Conservation (phyloP, 2,888 invertebrate genomes). For the Orchesellides sinensis region DNA sequence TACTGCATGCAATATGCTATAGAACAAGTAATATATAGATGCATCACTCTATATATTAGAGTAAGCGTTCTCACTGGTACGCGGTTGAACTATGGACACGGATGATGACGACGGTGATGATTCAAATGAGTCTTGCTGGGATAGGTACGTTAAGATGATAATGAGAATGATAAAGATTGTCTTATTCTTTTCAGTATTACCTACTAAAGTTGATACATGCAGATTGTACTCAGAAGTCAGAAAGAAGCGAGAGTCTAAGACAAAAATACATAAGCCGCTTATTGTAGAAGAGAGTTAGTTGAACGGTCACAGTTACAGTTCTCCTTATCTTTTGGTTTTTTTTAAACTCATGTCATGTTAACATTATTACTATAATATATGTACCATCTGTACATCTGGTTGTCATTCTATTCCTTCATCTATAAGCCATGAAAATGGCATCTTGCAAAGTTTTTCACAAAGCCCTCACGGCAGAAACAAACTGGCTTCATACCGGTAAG, state of each 20-base stretch:
- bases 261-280: neutral
- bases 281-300: neutral
- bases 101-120: conserved; percentile 41
- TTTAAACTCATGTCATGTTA: neutral
- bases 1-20: neutral
- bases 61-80: neutral
- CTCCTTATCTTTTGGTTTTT: neutral
- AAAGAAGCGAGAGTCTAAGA: neutral
- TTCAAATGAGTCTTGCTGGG: conserved; percentile 27
- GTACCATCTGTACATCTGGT: neutral
- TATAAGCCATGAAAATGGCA: neutral
- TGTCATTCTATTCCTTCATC: neutral
- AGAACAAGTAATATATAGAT: neutral
- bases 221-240: neutral
- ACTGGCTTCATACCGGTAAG: neutral
- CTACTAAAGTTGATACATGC: neutral
- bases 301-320: conserved; percentile 6
- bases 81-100: conserved; percentile 44
- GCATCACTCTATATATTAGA: too few species aligned
- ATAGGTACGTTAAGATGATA: conserved; percentile 14
- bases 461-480: neutral
- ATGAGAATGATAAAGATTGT: conserved; percentile 20
- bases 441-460: neutral
- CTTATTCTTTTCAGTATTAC: neutral
- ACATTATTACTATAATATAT: neutral